phyloP scores from a whole-genome alignment of 1,140 invertebrate species.

The Eupristina koningsbergeri region DNA sequence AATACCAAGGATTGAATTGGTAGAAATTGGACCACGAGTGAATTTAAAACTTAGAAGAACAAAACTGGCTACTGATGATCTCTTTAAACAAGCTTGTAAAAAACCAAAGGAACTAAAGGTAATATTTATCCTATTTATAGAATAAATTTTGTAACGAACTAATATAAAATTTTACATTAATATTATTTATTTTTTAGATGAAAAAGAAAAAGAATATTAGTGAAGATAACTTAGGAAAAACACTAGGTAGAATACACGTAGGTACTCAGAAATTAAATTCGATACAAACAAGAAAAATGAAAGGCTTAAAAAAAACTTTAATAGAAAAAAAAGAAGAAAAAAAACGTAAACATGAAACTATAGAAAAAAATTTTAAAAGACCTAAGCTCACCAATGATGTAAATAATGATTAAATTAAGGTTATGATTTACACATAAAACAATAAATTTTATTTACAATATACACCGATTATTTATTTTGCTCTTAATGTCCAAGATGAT shows the following conservation, averaged over 20 bases:
- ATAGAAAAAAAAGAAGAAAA: constrained; percentile 79
- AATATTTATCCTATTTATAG: constrained; percentile 49
- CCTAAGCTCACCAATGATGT: constrained; percentile 50
- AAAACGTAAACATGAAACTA: constrained; percentile 69
- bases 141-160: not conserved
- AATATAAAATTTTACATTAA: constrained; percentile 29
- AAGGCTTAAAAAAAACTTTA: constrained; percentile 86
- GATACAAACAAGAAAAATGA: constrained; percentile 95
- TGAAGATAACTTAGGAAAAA: constrained; percentile 89
- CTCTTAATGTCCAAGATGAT: constrained; percentile 46
- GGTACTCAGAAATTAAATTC: constrained; percentile 89
- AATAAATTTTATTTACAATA: constrained; percentile 40
- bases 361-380: constrained; percentile 54
- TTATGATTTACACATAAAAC: constrained; percentile 43
- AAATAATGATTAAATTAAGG: constrained; percentile 45
- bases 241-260: constrained; percentile 93
- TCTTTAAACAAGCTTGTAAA: constrained; percentile 90
- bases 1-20: constrained; percentile 91
- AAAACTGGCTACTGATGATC: constrained; percentile 90
- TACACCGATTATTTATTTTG: constrained; percentile 27
- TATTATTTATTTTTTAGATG: constrained; percentile 63
- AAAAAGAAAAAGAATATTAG: constrained; percentile 94
- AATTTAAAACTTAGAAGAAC: constrained; percentile 89
- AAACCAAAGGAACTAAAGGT: constrained; percentile 89
- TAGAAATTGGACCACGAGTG: constrained; percentile 95